Conservation (phyloP, 2,888 invertebrate genomes). For the Acleris laterana region DNA sequence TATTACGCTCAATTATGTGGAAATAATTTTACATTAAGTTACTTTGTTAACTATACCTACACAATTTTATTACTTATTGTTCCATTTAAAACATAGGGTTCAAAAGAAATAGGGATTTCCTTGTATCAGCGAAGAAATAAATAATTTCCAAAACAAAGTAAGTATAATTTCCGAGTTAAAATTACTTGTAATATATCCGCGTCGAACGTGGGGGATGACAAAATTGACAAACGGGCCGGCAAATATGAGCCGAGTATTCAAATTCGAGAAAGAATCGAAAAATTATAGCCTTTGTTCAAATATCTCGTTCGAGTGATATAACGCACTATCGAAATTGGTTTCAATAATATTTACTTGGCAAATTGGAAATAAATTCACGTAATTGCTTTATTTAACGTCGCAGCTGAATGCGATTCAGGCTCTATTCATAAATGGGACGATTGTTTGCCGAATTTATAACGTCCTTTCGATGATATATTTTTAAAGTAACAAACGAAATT, state of each 20-base stretch:
- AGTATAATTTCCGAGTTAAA: slow-evolving; percentile 9
- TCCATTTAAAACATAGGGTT: not conserved
- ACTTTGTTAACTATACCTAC: too few species aligned
- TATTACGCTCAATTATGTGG: too few species aligned
- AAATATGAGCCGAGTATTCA: slow-evolving; percentile 74
- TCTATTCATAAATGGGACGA: slow-evolving; percentile 45
- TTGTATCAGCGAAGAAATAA: slow-evolving; percentile 45
- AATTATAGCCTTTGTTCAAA: slow-evolving; percentile 65
- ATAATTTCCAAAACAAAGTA: slow-evolving; percentile 42
- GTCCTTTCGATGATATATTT: slow-evolving; percentile 20
- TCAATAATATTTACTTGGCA: slow-evolving; percentile 71
- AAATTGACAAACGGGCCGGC: slow-evolving; percentile 58
- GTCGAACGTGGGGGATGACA: slow-evolving; percentile 46
- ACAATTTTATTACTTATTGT: slow-evolving; percentile 32
- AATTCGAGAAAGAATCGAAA: slow-evolving; percentile 68
- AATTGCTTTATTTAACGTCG: slow-evolving; percentile 70
- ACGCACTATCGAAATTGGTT: slow-evolving; percentile 78
- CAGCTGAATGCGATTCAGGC: slow-evolving; percentile 50
- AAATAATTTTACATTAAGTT: too few species aligned
- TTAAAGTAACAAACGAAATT: not conserved
- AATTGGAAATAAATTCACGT: slow-evolving; percentile 73
- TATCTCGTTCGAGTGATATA: slow-evolving; percentile 65
- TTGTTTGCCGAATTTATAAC: slow-evolving; percentile 39
- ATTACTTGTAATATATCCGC: slow-evolving; percentile 46
- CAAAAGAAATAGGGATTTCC: not conserved